Percentiles rank a stretch among this genome's conserved stretches.
Conservation (phyloP, 2,888 invertebrate genomes). For the Neoascia interrupta region DNA sequence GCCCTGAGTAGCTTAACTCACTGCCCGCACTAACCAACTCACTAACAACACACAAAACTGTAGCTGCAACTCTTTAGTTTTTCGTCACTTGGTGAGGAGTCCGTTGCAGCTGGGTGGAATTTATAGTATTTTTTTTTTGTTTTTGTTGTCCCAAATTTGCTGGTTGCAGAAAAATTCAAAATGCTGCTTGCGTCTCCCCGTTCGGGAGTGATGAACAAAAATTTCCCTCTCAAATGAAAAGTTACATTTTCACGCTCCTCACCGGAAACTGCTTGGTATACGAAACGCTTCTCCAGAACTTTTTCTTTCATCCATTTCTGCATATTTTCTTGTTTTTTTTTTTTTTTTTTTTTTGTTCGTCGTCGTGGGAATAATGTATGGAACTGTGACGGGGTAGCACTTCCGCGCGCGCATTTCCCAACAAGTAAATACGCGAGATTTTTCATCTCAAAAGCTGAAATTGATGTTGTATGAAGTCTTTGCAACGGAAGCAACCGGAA, state of each 20-base stretch:
- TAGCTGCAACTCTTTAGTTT: conserved; percentile 22
- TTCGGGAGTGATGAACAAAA: conserved; percentile 23
- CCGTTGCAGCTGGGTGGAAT: neutral
- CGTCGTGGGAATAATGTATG: conserved; percentile 9
- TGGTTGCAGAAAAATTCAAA: conserved; percentile 21
- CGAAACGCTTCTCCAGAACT: conserved; percentile 44
- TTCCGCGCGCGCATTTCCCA: neutral
- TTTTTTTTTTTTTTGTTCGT: too few relatives aligned
- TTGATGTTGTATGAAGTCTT: conserved; percentile 63
- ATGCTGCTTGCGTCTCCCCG: conserved; percentile 14
- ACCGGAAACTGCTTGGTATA: conserved; percentile 39
- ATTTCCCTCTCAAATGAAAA: conserved; percentile 39
- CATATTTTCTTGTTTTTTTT: too few relatives aligned
- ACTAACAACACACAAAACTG: conserved; percentile 25
- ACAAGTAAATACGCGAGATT: conserved; percentile 48
- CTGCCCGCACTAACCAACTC: conserved; percentile 5
- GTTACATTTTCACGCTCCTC: conserved; percentile 56
- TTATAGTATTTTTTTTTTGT: conserved; percentile 15
- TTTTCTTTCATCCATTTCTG: conserved; percentile 18
- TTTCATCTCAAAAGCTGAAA: conserved; percentile 45
- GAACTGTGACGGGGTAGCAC: conserved; percentile 17
- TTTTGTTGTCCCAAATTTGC: neutral
- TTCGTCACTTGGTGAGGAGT: neutral
- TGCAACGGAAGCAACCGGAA: neutral
- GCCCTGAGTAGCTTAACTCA: too few relatives aligned